Percentiles rank a stretch among this genome's conserved stretches.
Evolutionary conservation across 2,888 invertebrate genomes (phyloP).

Genomic region (Allophyes oxyacanthae): DNA sequence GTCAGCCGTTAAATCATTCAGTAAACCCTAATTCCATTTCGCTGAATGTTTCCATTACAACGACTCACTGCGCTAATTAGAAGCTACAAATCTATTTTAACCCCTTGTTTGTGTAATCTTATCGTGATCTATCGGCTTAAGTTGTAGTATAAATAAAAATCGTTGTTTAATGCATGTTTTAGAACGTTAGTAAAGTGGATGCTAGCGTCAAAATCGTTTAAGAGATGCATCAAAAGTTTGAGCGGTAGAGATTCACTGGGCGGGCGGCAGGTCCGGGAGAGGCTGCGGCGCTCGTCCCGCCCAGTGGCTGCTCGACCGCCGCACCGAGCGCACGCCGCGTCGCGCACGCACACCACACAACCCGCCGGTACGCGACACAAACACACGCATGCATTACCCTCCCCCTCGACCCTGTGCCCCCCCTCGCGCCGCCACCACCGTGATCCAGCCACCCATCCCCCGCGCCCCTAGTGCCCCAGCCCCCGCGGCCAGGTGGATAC

Average conservation of each 20-base stretch:
- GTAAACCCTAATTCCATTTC: conserved; percentile 45
- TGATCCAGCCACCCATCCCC: conserved; percentile 33
- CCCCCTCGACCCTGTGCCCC: conserved; percentile 30
- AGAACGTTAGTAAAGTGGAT: conserved; percentile 12
- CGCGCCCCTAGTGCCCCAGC: conserved; percentile 34
- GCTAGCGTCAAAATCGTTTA: conserved; percentile 36
- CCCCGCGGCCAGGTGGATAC: conserved; percentile 73
- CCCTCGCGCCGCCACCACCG: conserved; percentile 13
- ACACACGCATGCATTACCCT: conserved; percentile 76
- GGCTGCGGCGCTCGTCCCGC: conserved; percentile 75
- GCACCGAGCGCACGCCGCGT: conserved; percentile 85
- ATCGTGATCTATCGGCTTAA: conserved; percentile 7
- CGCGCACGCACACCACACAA: conserved; percentile 78
- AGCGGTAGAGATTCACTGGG: conserved; percentile 65
- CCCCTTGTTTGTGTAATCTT: conserved; percentile 12
- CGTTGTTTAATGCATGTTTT: conserved; percentile 20
- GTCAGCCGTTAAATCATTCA: conserved; percentile 36
- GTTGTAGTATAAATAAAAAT: conserved; percentile 6
- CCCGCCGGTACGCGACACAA: conserved; percentile 86
- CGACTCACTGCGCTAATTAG: conserved; percentile 39
- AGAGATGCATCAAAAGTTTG: conserved; percentile 72
- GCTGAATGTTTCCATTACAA: conserved; percentile 50
- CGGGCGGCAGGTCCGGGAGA: conserved; percentile 76
- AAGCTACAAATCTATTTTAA: conserved; percentile 34
- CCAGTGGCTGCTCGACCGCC: conserved; percentile 84